phyloP scores from a whole-genome alignment of 2,797 vertebrate species.

The Hemitrygon akajei region DNA sequence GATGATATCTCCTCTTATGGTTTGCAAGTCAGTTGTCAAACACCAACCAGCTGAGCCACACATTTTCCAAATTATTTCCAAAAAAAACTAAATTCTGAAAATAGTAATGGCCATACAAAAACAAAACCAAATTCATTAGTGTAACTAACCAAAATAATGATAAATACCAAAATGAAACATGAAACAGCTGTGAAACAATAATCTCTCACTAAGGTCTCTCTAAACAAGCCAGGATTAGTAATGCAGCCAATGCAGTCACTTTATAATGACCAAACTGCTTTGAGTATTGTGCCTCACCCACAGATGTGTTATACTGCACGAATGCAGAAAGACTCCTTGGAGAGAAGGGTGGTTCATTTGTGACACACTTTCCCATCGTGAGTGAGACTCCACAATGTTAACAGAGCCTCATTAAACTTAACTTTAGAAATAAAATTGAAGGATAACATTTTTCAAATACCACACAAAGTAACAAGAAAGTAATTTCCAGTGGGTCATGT shows the following conservation, averaged over 20 bases:
- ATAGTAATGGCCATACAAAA: background rate
- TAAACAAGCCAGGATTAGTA: background rate
- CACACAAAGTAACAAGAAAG: background rate
- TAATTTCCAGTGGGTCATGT: background rate
- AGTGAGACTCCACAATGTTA: background rate
- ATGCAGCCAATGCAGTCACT: background rate
- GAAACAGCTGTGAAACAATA: background rate
- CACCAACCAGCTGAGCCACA: too few species aligned
- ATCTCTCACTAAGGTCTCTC: background rate
- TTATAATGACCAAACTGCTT: background rate
- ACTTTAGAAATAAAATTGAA: slow-evolving; percentile 13
- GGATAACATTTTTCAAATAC: background rate
- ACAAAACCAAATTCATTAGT: background rate
- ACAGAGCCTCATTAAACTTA: background rate
- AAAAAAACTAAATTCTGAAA: background rate
- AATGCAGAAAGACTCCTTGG: too few species aligned
- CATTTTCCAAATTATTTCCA: too few species aligned
- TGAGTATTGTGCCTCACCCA: background rate
- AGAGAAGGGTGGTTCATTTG: background rate
- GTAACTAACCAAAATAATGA: background rate
- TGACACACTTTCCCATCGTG: background rate
- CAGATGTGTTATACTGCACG: background rate
- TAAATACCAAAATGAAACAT: background rate
- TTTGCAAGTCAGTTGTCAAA: too few species aligned
- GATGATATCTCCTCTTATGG: too few species aligned